These are phyloP conservation scores for Lerema accius DNA, from an alignment of 1,140 invertebrate genomes.

Conservation along the genomic window DNA sequence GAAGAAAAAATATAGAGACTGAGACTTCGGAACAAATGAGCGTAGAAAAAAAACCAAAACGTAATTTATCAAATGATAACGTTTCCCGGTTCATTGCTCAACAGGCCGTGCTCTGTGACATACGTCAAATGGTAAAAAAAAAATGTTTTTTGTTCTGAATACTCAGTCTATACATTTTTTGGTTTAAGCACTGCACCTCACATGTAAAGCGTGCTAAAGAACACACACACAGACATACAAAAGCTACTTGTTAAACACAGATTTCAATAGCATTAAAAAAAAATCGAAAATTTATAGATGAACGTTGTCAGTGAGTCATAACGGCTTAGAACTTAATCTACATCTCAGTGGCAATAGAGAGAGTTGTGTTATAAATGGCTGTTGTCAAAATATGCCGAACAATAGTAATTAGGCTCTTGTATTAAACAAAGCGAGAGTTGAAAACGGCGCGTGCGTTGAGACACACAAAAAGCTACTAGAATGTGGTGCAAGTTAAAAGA, in stretches of 20 bases:
- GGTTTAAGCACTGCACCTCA: too few relatives aligned
- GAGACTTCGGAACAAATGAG: too few relatives aligned
- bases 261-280: background rate
- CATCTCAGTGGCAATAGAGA: conserved; percentile 45
- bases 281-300: background rate
- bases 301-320: conserved; percentile 23
- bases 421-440: conserved; percentile 68
- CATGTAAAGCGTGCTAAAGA: too few relatives aligned
- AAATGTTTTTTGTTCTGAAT: too few relatives aligned
- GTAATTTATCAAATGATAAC: too few relatives aligned
- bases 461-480: conserved; percentile 70
- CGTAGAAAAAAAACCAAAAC: too few relatives aligned
- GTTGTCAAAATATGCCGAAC: conserved; percentile 79
- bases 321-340: conserved; percentile 38
- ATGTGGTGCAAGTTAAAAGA: conserved; percentile 50
- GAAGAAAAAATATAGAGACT: too few relatives aligned
- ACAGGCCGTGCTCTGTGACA: too few relatives aligned
- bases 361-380: conserved; percentile 73
- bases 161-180: too few relatives aligned
- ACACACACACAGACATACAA: too few relatives aligned
- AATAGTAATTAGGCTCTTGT: conserved; percentile 80
- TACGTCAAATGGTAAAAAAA: too few relatives aligned
- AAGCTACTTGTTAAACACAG: background rate
- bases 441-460: conserved; percentile 70
- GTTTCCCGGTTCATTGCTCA: too few relatives aligned